Base-by-base conservation (phyloP, 2,113 vertebrate genomes). In the Paralichthys olivaceus region DNA sequence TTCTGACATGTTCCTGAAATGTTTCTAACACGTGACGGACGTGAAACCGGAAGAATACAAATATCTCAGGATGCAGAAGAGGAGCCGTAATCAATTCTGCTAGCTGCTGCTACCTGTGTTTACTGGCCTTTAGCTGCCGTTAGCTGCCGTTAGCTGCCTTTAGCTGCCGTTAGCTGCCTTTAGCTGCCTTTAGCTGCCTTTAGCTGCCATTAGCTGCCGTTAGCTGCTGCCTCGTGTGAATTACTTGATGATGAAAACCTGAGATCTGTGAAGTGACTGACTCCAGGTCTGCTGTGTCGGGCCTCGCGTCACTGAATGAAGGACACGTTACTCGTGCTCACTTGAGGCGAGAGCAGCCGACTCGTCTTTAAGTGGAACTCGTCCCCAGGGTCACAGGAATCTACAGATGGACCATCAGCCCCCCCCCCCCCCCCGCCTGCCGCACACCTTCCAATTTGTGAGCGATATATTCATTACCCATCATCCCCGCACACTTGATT, bases 391-490 rank as follows among this genome's bases (percentile, higher is more conserved):
- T 53, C 49, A 53, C 49, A 55, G 53, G 51, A 12, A 53, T 66
- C 88, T 72, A 80, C 75, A 89, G 72, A 89, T 88, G 85, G 85
- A 75, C 63, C 80, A 58, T 66, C 29, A n/a, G 22, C 26, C 47
- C 86, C 86, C 68, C 91, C 32, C 51, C 13, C 43, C 23, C 62
- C 89, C 60, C 56, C 13, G 4, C 34, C 49, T 66, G 22, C 58
- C n/a, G 28, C 72, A 62, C 79, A 67, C 78, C 83, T 71, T 94
- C 75, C 84, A 89, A 81, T 92, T 85, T 90, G 86, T 34, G 81
- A 74, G 74, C 89, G 94, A 96, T 96, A 85, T 95, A 96, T 96
- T 96, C 96, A 96, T 96, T 94, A 94, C 95, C 80, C 80, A 81
- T 71, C 76, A 55, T 47, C 70, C 75, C 84, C 58, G 92, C 90